Base-by-base conservation (phyloP, 2,888 invertebrate species). In the Polymixis flavicincta region DNA sequence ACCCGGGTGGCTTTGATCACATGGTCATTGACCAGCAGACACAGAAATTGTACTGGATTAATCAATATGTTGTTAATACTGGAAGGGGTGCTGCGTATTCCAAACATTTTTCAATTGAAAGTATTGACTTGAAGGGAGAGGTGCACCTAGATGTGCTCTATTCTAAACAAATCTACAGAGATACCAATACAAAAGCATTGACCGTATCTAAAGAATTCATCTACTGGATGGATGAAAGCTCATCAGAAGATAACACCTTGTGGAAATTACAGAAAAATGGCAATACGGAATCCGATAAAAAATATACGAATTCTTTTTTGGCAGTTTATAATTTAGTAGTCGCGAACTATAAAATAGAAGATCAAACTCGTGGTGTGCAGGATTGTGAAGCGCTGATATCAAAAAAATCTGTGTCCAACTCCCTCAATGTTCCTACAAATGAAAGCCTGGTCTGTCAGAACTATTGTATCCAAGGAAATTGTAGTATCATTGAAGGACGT, bases 281-380 rank as follows among this genome's bases (percentile, higher is more conserved):
- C 19, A 1, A 28, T 2, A 8, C 37, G 0, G 6, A 37, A 37
- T 37, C 8, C 28, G 25, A 14, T 1, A 57, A 57, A 57, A 19
- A 3, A 0, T 57, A 9, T 61, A 42, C 22, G 8, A n/a, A 61
- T 61, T 37, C 37, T n/a, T 61, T 61, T 42, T 2, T 2, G 17
- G n/a, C 17, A 17, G 1, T n/a, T 32, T 17, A 9, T 54, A 0
- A 11, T 32, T 11, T 11, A 11, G 13, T 64, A 19, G 64, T 45
- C 2, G n/a, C n/a, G 6, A 66, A 67, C 7, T 42, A 67, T 55
- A 42, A 67, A 19, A 37, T 67, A 54, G 37, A 42, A 42, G 67
- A 67, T 25, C 67, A 42, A 25, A 25, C 32, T 25, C 45, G n/a
- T 14, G 45, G 28, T 14, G 14, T n/a, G 0, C 28, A 45, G 17